Evolutionary conservation across 2,113 vertebrate species (phyloP).

Genomic region (Turnix velox): DNA sequence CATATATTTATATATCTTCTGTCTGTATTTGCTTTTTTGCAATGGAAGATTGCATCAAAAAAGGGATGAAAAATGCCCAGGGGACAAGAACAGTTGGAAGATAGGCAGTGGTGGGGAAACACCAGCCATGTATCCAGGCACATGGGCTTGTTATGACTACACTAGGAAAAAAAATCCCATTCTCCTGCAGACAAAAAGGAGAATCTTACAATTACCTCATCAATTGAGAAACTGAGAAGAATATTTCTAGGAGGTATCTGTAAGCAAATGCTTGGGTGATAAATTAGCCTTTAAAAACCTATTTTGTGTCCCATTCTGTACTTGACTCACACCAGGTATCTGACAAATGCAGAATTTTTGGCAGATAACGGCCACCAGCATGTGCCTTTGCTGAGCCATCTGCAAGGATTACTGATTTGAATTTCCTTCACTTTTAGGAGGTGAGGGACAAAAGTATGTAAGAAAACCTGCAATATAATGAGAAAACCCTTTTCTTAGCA

Average conservation of each 20-base stretch:
- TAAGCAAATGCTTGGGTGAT: background rate
- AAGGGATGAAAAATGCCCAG: background rate
- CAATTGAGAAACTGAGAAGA: background rate
- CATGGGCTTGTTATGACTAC: background rate
- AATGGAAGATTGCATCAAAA: background rate
- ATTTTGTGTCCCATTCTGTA: background rate
- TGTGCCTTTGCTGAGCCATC: background rate
- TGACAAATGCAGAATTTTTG: background rate
- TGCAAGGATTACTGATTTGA: background rate
- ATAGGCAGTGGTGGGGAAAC: background rate
- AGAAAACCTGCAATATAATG: background rate
- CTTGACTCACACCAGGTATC: background rate
- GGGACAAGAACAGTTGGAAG: background rate
- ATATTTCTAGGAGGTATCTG: background rate
- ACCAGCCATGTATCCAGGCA: background rate
- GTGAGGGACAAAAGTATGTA: background rate
- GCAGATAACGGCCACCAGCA: background rate
- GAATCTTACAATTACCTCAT: background rate
- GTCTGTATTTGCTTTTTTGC: background rate
- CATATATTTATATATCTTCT: background rate
- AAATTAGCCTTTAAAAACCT: background rate
- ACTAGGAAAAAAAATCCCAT: background rate
- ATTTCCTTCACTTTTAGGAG: constrained; percentile 23
- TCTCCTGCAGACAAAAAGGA: background rate
- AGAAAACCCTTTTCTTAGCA: background rate